Percentiles rank a stretch among this genome's conserved stretches.
phyloP scores from a whole-genome alignment of 2,113 vertebrate genomes.

The Macheiramphus alcinus region DNA sequence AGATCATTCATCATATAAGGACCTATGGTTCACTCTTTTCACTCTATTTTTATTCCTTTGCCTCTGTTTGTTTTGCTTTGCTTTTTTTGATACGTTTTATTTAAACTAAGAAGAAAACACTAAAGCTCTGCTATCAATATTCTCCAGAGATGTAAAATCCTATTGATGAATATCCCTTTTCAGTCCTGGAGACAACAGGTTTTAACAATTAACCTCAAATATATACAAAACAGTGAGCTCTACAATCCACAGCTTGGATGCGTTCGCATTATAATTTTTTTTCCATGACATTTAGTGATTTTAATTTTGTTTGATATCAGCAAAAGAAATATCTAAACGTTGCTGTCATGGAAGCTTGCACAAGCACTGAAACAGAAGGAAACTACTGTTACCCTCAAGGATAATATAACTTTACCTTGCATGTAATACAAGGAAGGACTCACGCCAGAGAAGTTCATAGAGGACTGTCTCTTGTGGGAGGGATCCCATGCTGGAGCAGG shows the following conservation, averaged over 20 bases:
- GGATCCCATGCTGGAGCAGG: too few species aligned
- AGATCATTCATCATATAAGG: neutral
- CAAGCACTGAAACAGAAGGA: neutral
- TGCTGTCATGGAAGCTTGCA: neutral
- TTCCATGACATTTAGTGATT: neutral
- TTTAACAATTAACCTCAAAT: neutral
- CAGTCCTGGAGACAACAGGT: neutral
- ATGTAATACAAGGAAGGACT: neutral
- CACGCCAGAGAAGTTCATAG: too few species aligned
- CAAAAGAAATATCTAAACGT: neutral
- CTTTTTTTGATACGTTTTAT: neutral
- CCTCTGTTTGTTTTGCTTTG: neutral
- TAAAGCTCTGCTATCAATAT: neutral
- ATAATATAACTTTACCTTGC: neutral
- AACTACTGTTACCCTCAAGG: neutral
- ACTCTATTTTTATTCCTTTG: neutral
- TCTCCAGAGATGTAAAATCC: neutral
- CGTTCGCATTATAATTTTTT: neutral
- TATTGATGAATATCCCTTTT: neutral
- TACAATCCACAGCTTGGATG: neutral
- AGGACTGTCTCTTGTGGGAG: too few species aligned
- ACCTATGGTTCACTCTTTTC: fast-evolving
- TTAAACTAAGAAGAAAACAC: neutral
- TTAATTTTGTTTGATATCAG: neutral
- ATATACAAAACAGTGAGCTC: neutral